Base-by-base conservation (phyloP, 2,113 vertebrate genomes). In the Mus pahari region DNA sequence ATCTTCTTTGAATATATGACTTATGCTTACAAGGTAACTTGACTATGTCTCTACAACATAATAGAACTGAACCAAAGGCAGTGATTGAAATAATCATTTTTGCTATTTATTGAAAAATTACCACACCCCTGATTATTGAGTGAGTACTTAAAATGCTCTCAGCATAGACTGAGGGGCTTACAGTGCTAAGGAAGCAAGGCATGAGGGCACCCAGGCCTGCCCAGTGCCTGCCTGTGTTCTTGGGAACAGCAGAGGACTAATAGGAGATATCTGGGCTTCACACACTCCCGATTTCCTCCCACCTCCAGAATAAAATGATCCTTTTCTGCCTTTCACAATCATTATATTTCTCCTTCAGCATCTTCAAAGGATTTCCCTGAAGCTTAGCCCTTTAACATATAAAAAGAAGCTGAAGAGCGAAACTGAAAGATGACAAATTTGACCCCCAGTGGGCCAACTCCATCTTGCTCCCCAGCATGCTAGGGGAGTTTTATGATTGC, bases 341-440 rank as follows among this genome's bases (percentile, higher is more conserved):
- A 87, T 92, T 91, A 39, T 66, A 79, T 91, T 89, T 96, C 77
- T 92, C 87, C 86, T 95, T 95, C 62, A 71, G 87, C 94, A 90
- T 87, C 66, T 73, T 93, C 97, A 93, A 81, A 92, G 83, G 70
- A 84, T 82, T 94, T 95, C 66, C 42, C 60, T 26, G 87, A 92
- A 97, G 89, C 58, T 82, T 68, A 92, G 26, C 90, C 83, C 11
- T 82, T 78, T 74, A 58, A 70, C 55, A 92, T 20, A 31, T 92
- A 89, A 86, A 81, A 75, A 79, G 70, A 94, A 95, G 78, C 73
- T 42, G n/a, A 89, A 90, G 36, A 60, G 7, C 24, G 5, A 86
- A 92, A 73, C 45, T n/a, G 92, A 60, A 78, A 96, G 97, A 95
- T 79, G 53, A 94, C 75, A 92, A 92, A 91, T 79, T 93, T 58